phyloP scores from a whole-genome alignment of 2,888 invertebrate genomes.

The Leucozona laternaria region DNA sequence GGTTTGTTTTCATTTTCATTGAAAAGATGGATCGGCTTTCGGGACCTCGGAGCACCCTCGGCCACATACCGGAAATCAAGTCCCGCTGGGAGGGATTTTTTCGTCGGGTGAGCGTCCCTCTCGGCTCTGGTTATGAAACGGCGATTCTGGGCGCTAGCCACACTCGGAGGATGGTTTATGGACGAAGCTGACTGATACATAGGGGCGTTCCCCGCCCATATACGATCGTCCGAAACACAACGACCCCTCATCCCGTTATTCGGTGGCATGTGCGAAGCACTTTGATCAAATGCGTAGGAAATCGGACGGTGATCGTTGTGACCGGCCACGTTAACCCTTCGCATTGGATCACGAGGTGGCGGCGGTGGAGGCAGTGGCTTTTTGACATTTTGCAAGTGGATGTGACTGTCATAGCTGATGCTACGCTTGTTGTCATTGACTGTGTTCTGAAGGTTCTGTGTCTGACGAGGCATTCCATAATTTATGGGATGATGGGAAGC shows the following conservation, averaged over 20 bases:
- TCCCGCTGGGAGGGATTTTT: constrained; percentile 81
- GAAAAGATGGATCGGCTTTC: constrained; percentile 89
- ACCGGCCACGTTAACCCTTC: constrained; percentile 84
- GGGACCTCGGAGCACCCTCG: constrained; percentile 89
- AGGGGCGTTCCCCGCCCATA: constrained; percentile 81
- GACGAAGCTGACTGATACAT: constrained; percentile 82
- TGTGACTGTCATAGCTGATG: constrained; percentile 83
- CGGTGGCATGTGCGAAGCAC: constrained; percentile 60
- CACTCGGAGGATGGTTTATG: constrained; percentile 77
- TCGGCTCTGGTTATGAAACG: constrained; percentile 82
- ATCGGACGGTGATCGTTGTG: constrained; percentile 83
- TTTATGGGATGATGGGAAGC: constrained; percentile 80
- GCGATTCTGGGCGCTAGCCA: constrained; percentile 76
- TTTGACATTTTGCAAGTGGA: constrained; percentile 81
- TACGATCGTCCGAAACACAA: constrained; percentile 83
- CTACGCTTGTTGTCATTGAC: constrained; percentile 81
- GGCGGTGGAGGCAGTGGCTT: constrained; percentile 89
- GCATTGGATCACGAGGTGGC: constrained; percentile 90
- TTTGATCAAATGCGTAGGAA: constrained; percentile 85
- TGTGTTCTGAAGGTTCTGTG: constrained; percentile 79
- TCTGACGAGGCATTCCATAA: constrained; percentile 66
- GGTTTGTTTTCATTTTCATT: constrained; percentile 81
- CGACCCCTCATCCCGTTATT: constrained; percentile 78
- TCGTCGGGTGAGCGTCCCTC: constrained; percentile 80
- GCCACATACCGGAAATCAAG: constrained; percentile 88